Conservation (phyloP, 2,113 vertebrate species). For the Ammodytes marinus region DNA sequence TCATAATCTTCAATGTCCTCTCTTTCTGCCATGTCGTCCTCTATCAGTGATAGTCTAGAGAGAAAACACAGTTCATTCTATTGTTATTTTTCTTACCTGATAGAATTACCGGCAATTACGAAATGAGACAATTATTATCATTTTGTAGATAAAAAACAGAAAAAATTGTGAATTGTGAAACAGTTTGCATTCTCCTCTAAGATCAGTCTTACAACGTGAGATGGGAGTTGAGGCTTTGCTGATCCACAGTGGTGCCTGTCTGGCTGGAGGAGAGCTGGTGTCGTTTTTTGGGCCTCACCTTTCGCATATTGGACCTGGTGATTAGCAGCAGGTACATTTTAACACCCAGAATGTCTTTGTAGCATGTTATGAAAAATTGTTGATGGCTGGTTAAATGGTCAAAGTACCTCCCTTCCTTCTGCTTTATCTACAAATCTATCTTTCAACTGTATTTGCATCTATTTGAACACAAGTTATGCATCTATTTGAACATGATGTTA, state of each 20-base stretch:
- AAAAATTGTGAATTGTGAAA: not conserved
- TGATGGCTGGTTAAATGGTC: not conserved
- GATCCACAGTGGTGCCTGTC: not conserved
- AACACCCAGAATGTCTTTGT: not conserved
- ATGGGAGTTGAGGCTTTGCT: conserved; percentile 66
- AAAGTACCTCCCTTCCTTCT: not conserved
- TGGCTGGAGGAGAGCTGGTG: not conserved
- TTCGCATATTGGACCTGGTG: conserved; percentile 63
- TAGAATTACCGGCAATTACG: too few relatives aligned
- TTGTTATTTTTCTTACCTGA: not conserved
- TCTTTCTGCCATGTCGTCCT: conserved; percentile 63
- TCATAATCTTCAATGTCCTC: conserved; percentile 73
- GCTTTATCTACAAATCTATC: not conserved
- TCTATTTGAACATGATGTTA: not conserved
- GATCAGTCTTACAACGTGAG: conserved; percentile 72
- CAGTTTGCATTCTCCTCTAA: not conserved
- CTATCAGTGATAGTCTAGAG: conserved; percentile 79
- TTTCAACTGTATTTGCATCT: not conserved
- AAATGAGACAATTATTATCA: not conserved
- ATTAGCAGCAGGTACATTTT: conserved; percentile 5
- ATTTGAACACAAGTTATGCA: not conserved
- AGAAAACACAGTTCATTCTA: not conserved
- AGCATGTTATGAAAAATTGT: not conserved
- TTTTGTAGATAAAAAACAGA: not conserved
- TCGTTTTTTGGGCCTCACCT: conserved; percentile 31